A percentile compares a stretch with the other conserved stretches of the same genome.
Evolutionary conservation across 2,888 invertebrate genomes (phyloP).

Genomic region (Odontomyia ornata): DNA sequence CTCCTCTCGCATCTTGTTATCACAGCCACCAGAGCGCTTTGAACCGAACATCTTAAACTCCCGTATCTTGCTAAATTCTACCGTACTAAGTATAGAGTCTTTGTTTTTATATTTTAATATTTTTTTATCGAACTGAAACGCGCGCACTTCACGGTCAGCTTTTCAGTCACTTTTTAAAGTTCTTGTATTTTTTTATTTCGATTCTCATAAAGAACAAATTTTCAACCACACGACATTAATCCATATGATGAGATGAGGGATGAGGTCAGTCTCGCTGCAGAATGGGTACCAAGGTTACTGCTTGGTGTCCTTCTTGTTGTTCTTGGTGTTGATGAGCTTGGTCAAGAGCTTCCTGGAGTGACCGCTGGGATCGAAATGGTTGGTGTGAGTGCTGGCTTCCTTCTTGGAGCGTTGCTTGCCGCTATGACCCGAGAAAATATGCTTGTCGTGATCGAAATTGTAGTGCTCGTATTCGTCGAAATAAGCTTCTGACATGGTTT

Average conservation of each 20-base stretch:
- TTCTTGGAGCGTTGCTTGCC: conserved; percentile 92
- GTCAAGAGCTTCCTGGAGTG: conserved; percentile 92
- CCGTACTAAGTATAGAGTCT: conserved; percentile 20
- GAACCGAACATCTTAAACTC: conserved; percentile 43
- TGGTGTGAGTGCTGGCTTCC: conserved; percentile 87
- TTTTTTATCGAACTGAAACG: conserved; percentile 1
- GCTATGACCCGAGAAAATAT: conserved; percentile 84
- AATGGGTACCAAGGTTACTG: neutral
- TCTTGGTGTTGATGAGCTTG: conserved; percentile 85
- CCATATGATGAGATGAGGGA: neutral
- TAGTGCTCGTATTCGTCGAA: conserved; percentile 94
- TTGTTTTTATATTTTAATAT: conserved; percentile 11
- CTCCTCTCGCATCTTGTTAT: conserved; percentile 28
- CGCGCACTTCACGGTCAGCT: neutral
- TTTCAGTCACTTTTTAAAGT: conserved; percentile 7
- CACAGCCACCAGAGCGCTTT: conserved; percentile 42
- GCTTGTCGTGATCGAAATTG: conserved; percentile 93
- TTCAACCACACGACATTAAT: neutral
- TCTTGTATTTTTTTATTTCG: conserved; percentile 28
- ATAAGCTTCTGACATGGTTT: conserved; percentile 82
- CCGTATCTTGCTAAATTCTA: conserved; percentile 3
- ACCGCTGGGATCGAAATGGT: conserved; percentile 90
- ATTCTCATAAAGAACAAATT: neutral
- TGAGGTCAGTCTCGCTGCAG: conserved; percentile 10
- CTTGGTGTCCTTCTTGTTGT: conserved; percentile 72